Conservation (phyloP, 2,797 vertebrate genomes). For the Emys orbicularis region DNA sequence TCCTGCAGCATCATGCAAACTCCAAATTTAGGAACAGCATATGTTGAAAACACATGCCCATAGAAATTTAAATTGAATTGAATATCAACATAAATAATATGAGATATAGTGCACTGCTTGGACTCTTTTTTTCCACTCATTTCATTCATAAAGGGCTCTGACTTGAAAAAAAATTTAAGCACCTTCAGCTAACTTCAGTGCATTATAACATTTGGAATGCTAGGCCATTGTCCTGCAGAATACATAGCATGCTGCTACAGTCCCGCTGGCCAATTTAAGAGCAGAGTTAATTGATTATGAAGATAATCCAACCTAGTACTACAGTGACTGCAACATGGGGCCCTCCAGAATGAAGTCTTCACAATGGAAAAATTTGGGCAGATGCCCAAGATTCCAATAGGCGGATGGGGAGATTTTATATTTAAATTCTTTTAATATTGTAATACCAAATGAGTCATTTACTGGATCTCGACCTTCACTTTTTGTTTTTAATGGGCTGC, state of each 20-base stretch:
- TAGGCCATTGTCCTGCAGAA: neutral
- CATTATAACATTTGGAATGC: rapidly evolving
- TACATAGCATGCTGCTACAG: neutral
- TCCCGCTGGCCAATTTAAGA: rapidly evolving
- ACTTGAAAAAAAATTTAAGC: neutral
- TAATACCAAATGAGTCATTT: neutral
- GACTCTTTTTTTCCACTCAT: neutral
- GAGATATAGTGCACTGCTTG: neutral
- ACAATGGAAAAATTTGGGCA: neutral
- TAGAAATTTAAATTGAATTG: neutral
- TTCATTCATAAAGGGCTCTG: neutral
- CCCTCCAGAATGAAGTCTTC: neutral
- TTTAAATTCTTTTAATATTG: neutral
- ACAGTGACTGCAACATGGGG: rapidly evolving
- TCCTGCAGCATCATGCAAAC: neutral
- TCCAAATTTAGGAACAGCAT: neutral
- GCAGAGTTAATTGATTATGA: neutral
- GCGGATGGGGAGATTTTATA: neutral
- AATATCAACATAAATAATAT: neutral
- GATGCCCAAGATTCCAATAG: neutral
- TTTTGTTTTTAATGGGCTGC: neutral
- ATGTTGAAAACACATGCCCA: neutral
- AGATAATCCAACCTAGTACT: neutral
- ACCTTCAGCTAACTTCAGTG: rapidly evolving
- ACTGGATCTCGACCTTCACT: neutral